These are phyloP conservation scores for Myripristis jacobus DNA, from an alignment of 2,797 vertebrate genomes.

Conservation along the genomic window DNA sequence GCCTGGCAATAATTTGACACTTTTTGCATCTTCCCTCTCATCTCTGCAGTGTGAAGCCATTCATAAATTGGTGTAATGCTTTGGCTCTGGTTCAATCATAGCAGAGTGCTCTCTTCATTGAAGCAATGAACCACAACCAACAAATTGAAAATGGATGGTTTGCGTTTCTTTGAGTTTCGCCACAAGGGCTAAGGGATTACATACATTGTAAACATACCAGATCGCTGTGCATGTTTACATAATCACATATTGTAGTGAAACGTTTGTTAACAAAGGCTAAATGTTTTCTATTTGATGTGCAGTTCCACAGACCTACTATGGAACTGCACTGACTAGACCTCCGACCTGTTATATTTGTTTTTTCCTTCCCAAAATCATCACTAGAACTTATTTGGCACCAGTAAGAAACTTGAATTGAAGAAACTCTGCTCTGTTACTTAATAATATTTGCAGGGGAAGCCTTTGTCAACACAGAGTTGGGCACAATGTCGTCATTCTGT, in stretches of 20 bases:
- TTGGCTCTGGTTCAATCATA: not conserved
- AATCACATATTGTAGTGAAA: conserved; percentile 13
- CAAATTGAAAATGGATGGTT: not conserved
- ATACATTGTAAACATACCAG: conserved; percentile 39
- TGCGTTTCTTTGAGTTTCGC: conserved; percentile 2
- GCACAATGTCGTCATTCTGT: conserved; percentile 22
- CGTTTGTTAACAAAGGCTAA: conserved; percentile 11
- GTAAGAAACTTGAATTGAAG: conserved; percentile 13
- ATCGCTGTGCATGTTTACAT: conserved; percentile 35
- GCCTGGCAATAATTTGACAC: no score
- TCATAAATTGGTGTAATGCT: not conserved
- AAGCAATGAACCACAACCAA: not conserved
- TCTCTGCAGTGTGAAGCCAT: no score
- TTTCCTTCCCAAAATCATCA: conserved; percentile 30
- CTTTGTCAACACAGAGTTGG: conserved; percentile 36
- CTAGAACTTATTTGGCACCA: not conserved
- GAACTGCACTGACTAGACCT: no score
- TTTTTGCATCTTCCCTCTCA: no score
- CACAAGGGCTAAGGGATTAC: conserved; percentile 1
- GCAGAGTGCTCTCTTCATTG: not conserved
- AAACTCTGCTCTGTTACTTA: conserved; percentile 34
- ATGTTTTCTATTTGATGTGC: not conserved
- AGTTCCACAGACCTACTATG: conserved; percentile 29
- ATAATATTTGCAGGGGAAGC: conserved; percentile 25
- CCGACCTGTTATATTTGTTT: not conserved